These are phyloP conservation scores for Spisula solida DNA, from an alignment of 2,888 invertebrate species.

Conservation along the genomic window DNA sequence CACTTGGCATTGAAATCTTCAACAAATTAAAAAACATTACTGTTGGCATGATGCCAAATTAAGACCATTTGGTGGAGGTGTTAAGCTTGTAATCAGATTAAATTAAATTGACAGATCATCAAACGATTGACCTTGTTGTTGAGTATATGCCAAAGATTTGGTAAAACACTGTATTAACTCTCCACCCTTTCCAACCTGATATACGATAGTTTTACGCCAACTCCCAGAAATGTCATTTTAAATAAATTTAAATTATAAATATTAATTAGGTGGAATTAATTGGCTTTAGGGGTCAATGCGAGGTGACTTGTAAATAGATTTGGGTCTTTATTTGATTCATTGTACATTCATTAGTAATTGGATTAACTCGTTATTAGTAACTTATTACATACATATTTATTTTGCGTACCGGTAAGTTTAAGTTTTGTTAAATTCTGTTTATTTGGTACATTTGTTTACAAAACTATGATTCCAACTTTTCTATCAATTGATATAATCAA, in stretches of 20 bases:
- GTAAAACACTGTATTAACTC: too few species aligned
- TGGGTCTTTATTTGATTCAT: background rate
- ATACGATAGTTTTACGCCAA: too few species aligned
- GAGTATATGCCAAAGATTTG: too few species aligned
- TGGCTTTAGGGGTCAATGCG: background rate
- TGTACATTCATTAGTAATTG: background rate
- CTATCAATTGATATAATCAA: too few species aligned
- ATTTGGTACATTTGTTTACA: too few species aligned
- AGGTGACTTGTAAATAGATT: background rate
- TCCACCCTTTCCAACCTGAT: too few species aligned
- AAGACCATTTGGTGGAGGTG: background rate
- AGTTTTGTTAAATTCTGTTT: background rate
- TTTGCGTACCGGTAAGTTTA: background rate
- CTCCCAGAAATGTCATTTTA: too few species aligned
- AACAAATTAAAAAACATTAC: background rate
- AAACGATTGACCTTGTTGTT: background rate
- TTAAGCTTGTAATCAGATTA: constrained; percentile 3
- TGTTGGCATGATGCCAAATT: background rate
- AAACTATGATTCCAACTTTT: too few species aligned
- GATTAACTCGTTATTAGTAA: background rate
- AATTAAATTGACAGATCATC: background rate
- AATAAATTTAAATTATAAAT: background rate
- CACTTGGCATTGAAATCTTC: too few species aligned
- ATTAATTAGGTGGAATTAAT: background rate
- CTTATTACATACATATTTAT: background rate